Base-by-base conservation (phyloP, 2,113 vertebrate species). In the Eonycteris spelaea region DNA sequence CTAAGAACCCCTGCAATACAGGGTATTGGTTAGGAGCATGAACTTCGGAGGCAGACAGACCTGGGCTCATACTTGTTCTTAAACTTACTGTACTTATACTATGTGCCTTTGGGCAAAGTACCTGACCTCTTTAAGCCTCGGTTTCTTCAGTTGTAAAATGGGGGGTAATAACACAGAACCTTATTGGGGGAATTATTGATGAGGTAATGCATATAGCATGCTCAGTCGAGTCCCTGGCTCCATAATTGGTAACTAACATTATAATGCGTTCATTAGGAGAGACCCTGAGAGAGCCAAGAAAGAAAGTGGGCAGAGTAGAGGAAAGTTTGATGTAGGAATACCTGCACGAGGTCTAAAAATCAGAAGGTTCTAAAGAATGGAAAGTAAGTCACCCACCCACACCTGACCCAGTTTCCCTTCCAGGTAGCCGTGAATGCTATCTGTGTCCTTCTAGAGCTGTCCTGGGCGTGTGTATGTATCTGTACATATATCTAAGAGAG, bases 401-500 rank as follows among this genome's bases (percentile, higher is more conserved):
- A 0, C 19, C 70, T 84, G 59, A 22, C 3, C 24, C 7, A 22
- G 18, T 28, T 59, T 48, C 78, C 11, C 77, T 67, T 51, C 45
- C 77, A 40, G 83, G 2, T 15, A 24, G 12, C 57, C 83, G 11
- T 48, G 7, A 16, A 38, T 7, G 5, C 14, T 35, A 3, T 30
- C 45, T 65, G 55, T 3, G 19, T 33, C 61, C 83, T 75, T 24
- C n/a, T 16, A 19, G 33, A 26, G 3, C 70, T 33, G 12, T 63
- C 63, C 53, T 24, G 14, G 63, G 30, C n/a, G 0, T 22, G 3
- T 5, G 48, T 51, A 0, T 38, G 0, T 59, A 15, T 79, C 30
- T 53, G 10, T 26, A 0, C 6, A 11, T 48, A 0, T 53, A 14
- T n/a, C 2, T 16, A 28, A 43, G 70, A 30, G 68, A 26, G 21